Evolutionary conservation across 2,888 invertebrate species (phyloP).

Genomic region (Clitarchus hookeri): DNA sequence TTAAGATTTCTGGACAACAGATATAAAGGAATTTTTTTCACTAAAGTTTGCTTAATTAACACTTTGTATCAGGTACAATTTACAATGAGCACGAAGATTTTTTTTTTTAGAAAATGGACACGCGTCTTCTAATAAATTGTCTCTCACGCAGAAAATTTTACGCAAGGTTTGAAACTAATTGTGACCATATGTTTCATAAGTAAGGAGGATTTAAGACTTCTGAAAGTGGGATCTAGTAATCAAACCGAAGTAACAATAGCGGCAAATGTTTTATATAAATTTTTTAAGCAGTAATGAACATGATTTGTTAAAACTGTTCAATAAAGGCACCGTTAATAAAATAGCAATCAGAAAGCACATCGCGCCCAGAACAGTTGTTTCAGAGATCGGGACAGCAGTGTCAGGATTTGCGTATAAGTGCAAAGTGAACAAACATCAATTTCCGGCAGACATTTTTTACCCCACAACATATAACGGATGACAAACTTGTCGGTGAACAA

Average conservation of each 20-base stretch:
- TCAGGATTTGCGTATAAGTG: neutral
- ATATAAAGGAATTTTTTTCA: neutral
- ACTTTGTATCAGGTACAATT: slow-evolving; percentile 5
- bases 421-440: neutral
- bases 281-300: neutral
- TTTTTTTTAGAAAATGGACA: too few relatives aligned
- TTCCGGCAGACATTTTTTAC: neutral
- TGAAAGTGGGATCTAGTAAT: neutral
- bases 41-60: neutral
- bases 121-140: too few relatives aligned
- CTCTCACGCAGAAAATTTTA: too few relatives aligned
- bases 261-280: neutral
- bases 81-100: neutral
- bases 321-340: neutral
- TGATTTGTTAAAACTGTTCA: slow-evolving; percentile 1
- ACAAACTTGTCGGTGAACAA: neutral
- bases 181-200: too few relatives aligned
- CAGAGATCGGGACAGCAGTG: neutral
- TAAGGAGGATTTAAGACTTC: neutral
- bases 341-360: neutral
- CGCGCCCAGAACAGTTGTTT: neutral
- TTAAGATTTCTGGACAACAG: neutral
- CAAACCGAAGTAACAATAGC: neutral
- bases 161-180: too few relatives aligned
- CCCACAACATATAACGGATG: neutral